phyloP scores from a whole-genome alignment of 2,797 vertebrate genomes.

The Delichon dasypus region DNA sequence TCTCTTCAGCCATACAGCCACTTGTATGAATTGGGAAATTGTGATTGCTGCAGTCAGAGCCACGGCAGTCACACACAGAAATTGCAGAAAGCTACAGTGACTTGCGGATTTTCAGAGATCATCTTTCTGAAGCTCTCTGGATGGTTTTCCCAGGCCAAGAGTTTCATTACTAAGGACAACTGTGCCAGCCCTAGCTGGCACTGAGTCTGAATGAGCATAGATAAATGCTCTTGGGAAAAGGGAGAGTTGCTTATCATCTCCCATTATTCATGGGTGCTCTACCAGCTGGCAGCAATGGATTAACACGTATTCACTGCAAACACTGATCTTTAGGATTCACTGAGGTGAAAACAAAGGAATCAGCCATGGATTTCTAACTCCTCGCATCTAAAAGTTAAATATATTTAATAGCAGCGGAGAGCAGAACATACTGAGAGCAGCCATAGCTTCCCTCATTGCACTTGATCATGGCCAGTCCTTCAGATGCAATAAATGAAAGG shows the following conservation, averaged over 20 bases:
- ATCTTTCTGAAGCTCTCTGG: neutral
- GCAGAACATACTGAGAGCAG: neutral
- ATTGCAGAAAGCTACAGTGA: neutral
- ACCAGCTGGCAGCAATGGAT: slow-evolving; percentile 61
- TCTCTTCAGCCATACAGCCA: neutral
- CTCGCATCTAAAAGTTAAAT: slow-evolving; percentile 23
- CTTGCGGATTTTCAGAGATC: neutral
- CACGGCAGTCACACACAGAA: neutral
- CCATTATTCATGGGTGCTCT: slow-evolving; percentile 53
- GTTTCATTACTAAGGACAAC: slow-evolving; percentile 35
- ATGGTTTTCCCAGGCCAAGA: slow-evolving; percentile 9
- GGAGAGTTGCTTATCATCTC: slow-evolving; percentile 44
- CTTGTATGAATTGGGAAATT: neutral
- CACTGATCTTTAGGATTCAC: slow-evolving; percentile 49
- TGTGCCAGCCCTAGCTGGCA: slow-evolving; percentile 43
- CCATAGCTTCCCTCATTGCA: neutral
- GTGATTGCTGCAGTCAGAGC: neutral
- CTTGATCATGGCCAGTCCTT: neutral
- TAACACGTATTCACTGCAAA: slow-evolving; percentile 6
- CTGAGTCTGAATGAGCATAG: slow-evolving; percentile 4
- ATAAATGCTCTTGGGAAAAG: slow-evolving; percentile 45
- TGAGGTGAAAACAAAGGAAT: slow-evolving; percentile 67
- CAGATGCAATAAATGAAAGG: neutral
- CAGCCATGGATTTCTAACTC: slow-evolving; percentile 52
- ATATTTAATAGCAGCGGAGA: slow-evolving; percentile 29